These are phyloP conservation scores for Bombus terrestris DNA, from an alignment of 1,140 invertebrate genomes.

Conservation along the genomic window DNA sequence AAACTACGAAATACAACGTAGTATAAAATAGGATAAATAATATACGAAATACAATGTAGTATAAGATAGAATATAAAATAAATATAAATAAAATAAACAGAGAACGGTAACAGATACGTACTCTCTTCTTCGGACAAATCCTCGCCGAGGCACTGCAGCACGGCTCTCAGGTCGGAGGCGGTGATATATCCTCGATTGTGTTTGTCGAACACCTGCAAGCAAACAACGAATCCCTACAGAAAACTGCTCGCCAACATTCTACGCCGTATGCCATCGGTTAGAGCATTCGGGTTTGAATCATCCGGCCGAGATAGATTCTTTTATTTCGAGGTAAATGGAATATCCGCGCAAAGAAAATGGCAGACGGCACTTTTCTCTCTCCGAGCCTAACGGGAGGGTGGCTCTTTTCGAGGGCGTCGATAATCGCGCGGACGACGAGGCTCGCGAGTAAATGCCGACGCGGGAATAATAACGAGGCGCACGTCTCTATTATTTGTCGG, in stretches of 20 bases:
- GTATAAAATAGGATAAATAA: too few relatives aligned
- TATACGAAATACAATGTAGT: too few relatives aligned
- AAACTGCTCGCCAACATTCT: not conserved
- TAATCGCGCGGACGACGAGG: not conserved
- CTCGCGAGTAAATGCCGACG: constrained; percentile 12
- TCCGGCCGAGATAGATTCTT: constrained; percentile 18
- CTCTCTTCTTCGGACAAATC: constrained; percentile 94
- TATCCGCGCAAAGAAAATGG: constrained; percentile 5
- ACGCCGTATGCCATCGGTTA: too few relatives aligned
- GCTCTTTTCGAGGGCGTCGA: not conserved
- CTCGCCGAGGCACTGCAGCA: constrained; percentile 92
- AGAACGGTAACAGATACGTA: constrained; percentile 79
- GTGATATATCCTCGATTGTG: constrained; percentile 94
- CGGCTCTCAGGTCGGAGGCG: constrained; percentile 91
- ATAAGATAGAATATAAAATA: not conserved
- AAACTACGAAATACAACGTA: not conserved
- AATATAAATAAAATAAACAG: too few relatives aligned
- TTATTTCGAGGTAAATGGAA: constrained; percentile 41
- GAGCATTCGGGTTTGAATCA: too few relatives aligned
- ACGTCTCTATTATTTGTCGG: constrained; percentile 49
- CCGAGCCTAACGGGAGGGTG: too few relatives aligned
- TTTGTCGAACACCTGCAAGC: constrained; percentile 89
- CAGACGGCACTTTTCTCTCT: not conserved
- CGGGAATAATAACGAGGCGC: constrained; percentile 30
- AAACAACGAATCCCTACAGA: not conserved